Conservation (phyloP, 2,888 invertebrate genomes). For the Melanostoma scalare region DNA sequence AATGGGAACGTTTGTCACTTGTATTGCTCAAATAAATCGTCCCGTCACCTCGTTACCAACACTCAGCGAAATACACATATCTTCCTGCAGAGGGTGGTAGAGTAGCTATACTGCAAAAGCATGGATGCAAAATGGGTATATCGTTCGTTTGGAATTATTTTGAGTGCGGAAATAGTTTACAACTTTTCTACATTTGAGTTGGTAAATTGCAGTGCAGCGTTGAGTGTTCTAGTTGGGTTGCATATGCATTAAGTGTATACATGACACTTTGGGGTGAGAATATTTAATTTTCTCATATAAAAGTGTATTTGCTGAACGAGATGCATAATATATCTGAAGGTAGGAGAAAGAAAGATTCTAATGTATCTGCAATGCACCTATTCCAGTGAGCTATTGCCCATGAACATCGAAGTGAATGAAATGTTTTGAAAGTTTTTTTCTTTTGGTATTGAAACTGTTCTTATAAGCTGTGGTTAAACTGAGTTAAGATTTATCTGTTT, state of each 20-base stretch:
- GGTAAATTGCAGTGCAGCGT: constrained; percentile 56
- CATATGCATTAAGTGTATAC: constrained; percentile 37
- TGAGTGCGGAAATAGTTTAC: constrained; percentile 69
- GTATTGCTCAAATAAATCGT: constrained; percentile 70
- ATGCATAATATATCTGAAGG: constrained; percentile 17
- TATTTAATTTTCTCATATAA: constrained; percentile 65
- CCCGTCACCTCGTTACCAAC: constrained; percentile 65
- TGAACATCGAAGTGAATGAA: constrained; percentile 56
- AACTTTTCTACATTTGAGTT: constrained; percentile 70
- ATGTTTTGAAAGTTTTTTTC: constrained; percentile 27
- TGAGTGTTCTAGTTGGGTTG: constrained; percentile 13
- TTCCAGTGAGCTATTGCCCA: constrained; percentile 9
- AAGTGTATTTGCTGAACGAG: constrained; percentile 25
- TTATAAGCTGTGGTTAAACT: too few species aligned
- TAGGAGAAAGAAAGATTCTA: constrained; percentile 11
- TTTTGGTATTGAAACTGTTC: not conserved
- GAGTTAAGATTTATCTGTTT: too few species aligned
- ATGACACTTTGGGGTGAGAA: constrained; percentile 59
- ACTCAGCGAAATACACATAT: constrained; percentile 21
- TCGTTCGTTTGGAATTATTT: constrained; percentile 54
- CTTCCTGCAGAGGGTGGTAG: constrained; percentile 7
- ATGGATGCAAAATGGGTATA: constrained; percentile 46
- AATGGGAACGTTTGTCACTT: constrained; percentile 71
- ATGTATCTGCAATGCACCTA: constrained; percentile 26
- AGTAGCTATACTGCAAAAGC: not conserved